Base-by-base conservation (phyloP, 2,888 invertebrate genomes). In the Parnassius smintheus region DNA sequence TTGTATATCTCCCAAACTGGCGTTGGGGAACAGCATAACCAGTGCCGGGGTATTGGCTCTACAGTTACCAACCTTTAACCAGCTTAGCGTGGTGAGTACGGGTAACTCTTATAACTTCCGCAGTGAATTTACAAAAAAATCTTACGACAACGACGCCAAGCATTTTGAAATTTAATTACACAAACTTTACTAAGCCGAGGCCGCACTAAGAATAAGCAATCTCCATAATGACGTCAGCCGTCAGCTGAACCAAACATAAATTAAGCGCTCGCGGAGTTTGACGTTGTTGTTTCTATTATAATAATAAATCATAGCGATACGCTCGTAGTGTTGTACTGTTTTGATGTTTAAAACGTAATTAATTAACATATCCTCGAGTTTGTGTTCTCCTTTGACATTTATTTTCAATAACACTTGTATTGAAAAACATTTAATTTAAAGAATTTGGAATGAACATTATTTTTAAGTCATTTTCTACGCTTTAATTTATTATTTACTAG, bases 201-300 rank as follows among this genome's bases (percentile, higher is more conserved):
- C 22, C 22, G 57, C 44, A 49, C 18, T 11, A 41, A 51, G 50
- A 58, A 58, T 58, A 50, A 50, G 57, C 50, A 58, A 51, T 11
- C 12, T 46, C 12, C 46, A n/a, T 46, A 11, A 46, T 46, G 46
- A 46, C 12, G 46, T 46, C 46, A 58, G 50, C 57, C 12, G 46
- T 46, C 46, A 58, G 57, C 57, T 58, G 57, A 58, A 49, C 50
- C 42, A 44, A 58, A 50, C 57, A 58, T 58, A 58, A 58, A 58
- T 58, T 58, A 58, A 44, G 41, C 46, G 41, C n/a, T 22, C 50
- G 13, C 42, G 44, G 57, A 58, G 50, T 58, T 51, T 58, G 57
- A 42, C 51, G 50, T 57, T 58, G 50, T 42, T 44, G 50, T 58
- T 58, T 50, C 42, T 57, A 18, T 50, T 48, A 57, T 35, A 57